Evolutionary conservation across 2,888 invertebrate genomes (phyloP), one percentile per base, ranked within the genome.

Genomic region (Xiphydria camelus): DNA sequence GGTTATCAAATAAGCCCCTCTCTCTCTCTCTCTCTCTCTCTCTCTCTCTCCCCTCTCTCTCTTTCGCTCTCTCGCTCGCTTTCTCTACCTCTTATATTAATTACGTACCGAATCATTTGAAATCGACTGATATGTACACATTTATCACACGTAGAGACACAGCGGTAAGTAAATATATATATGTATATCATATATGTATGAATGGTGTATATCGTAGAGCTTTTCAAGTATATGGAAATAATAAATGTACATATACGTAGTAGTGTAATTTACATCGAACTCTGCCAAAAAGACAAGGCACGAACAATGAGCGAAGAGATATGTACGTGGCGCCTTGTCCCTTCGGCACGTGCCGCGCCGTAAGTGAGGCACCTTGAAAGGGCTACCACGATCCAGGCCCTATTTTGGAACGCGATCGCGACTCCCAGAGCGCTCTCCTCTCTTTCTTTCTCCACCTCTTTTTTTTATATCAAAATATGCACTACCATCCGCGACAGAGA

Each of bases 391-490:
- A 63, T 64, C 62, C 70, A 70, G 70, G 70, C 70, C 70, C 70
- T 70, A 70, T 67, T 66, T 69, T 68, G 66, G 60, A 65, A 61
- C 67, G 62, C 54, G 59, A 59, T 62, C 59, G 59, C 59, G 55
- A 60, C n/a, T n/a, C 29, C 29, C 15, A 14, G 12, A 29, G 29
- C 12, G 29, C 12, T 29, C n/a, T n/a, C n/a, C n/a, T n/a, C n/a
- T n/a, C n/a, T n/a, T n/a, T n/a, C n/a, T n/a, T n/a, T n/a, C n/a
- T n/a, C n/a, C n/a, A n/a, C n/a, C n/a, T 29, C 5, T 29, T 12
- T 7, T 34, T 54, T 57, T 62, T 66, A 63, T 68, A 70, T 62
- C 68, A 69, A 68, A 68, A 69, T 68, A 68, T 64, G 62, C 62
- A 68, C 59, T 66, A 61, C 61, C 59, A 61, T 68, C 55, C n/a